Evolutionary conservation across 2,888 invertebrate genomes (phyloP), one percentile per base, ranked within the genome.

Genomic region (Pristionchus japonicus): DNA sequence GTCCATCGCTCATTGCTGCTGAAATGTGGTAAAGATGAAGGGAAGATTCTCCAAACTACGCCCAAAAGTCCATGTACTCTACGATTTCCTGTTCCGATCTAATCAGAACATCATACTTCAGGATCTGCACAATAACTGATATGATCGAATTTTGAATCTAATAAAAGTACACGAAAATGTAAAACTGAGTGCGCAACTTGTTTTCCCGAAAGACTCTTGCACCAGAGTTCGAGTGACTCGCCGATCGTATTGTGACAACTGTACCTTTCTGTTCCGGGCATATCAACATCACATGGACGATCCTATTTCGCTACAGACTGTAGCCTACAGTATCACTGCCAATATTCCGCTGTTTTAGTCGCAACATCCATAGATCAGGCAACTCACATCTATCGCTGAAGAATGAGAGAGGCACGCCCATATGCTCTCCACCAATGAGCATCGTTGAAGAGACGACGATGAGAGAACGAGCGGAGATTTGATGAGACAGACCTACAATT

Each of bases 361-460:
- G 4, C 49, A 49, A 49, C 2, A 49, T 17, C 1, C 47, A 47
- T 47, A 47, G 13, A 47, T 13, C 13, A 6, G 13, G 11, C 31
- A 15, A 74, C 74, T 40, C 40, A 74, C 74, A n/a, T 23, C 31
- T 3, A 74, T 74, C 74, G 40, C 23, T 40, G 40, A 15, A 3
- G 40, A 20, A 40, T 13, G 77, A 77, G 4, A 7, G 4, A 3
- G 40, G 6, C 7, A 15, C 77, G 7, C 77, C 77, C n/a, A 77
- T n/a, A 15, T 77, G 40, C 0, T 77, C 77, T 0, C 23, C 43
- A 15, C n/a, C 43, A 11, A 77, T 47, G 27, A 77, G 23, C n/a
- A 47, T 15, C n/a, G 77, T 40, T n/a, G 77, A 77, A 1, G 77
- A 77, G 34, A 77, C 77, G 77, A 47, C 43, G 27, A 77, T 77